Percentiles rank a stretch among this genome's conserved stretches.
Evolutionary conservation across 2,888 invertebrate species (phyloP).

Genomic region (Leptura quadrifasciata): DNA sequence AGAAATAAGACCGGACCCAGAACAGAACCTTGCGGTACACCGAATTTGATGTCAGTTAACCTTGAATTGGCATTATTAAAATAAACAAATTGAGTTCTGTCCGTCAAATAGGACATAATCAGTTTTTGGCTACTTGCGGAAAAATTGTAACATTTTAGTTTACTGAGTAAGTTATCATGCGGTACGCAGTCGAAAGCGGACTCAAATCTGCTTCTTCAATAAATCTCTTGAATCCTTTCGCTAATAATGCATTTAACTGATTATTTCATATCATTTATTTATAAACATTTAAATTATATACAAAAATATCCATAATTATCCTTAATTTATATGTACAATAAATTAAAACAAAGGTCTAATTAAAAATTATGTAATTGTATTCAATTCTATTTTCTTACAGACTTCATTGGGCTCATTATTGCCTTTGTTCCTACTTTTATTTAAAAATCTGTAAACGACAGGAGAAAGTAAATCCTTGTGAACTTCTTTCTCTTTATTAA

Average conservation of each 20-base stretch:
- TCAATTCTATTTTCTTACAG: slow-evolving; percentile 26
- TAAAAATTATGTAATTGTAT: slow-evolving; percentile 21
- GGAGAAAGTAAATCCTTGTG: slow-evolving; percentile 41
- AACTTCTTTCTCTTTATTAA: slow-evolving; percentile 57
- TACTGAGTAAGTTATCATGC: too few relatives aligned
- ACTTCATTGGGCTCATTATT: background rate
- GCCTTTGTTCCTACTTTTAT: background rate
- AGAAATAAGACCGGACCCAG: too few relatives aligned
- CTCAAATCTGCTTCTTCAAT: too few relatives aligned
- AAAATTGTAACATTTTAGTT: too few relatives aligned
- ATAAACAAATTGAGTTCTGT: too few relatives aligned
- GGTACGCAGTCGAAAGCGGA: too few relatives aligned
- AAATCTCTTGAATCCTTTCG: too few relatives aligned
- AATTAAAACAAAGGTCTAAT: slow-evolving; percentile 14
- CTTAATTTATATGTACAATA: slow-evolving; percentile 32
- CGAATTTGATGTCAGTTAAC: too few relatives aligned
- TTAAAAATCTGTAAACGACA: slow-evolving; percentile 42
- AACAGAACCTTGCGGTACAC: too few relatives aligned
- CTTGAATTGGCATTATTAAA: too few relatives aligned
- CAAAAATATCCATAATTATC: slow-evolving; percentile 14
- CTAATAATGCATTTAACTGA: background rate
- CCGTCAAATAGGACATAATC: too few relatives aligned
- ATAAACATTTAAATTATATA: slow-evolving; percentile 21
- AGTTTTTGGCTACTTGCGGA: too few relatives aligned
- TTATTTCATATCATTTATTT: slow-evolving; percentile 24